A percentile compares a stretch with the other conserved stretches of the same genome.
phyloP scores from a whole-genome alignment of 2,113 vertebrate genomes.

The Anoura caudifer region DNA sequence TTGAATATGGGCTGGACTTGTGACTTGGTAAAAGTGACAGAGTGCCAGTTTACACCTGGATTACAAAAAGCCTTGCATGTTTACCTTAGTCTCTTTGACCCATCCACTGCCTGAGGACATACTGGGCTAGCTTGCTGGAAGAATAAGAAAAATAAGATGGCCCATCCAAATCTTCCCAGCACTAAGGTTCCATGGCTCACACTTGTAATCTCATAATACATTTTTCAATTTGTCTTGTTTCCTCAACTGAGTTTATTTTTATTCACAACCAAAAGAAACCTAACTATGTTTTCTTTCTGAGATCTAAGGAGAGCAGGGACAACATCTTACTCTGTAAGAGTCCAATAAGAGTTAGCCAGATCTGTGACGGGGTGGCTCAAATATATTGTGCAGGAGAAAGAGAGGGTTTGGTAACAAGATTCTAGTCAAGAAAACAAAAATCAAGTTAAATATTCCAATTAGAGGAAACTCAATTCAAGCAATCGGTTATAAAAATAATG shows the following conservation, averaged over 20 bases:
- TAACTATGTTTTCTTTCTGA: neutral
- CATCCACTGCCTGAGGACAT: neutral
- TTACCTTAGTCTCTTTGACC: neutral
- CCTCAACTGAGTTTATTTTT: neutral
- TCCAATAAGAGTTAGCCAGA: neutral
- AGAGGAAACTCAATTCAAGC: neutral
- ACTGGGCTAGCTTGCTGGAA: neutral
- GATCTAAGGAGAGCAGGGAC: neutral
- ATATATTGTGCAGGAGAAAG: too few relatives aligned
- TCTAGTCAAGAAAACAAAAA: neutral
- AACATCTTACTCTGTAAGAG: neutral
- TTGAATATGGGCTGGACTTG: neutral
- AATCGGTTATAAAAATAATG: neutral
- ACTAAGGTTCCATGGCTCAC: neutral
- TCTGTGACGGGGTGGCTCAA: neutral
- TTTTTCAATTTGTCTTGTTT: neutral
- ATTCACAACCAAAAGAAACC: neutral
- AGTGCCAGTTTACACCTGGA: neutral
- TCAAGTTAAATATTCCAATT: neutral
- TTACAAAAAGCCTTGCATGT: neutral
- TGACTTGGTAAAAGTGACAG: neutral
- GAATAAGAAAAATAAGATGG: neutral
- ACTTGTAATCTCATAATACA: neutral
- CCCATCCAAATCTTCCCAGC: neutral
- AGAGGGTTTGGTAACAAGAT: rapidly evolving